These are phyloP conservation scores for Notocelia uddmanniana DNA, from an alignment of 2,888 invertebrate genomes.

Conservation along the genomic window DNA sequence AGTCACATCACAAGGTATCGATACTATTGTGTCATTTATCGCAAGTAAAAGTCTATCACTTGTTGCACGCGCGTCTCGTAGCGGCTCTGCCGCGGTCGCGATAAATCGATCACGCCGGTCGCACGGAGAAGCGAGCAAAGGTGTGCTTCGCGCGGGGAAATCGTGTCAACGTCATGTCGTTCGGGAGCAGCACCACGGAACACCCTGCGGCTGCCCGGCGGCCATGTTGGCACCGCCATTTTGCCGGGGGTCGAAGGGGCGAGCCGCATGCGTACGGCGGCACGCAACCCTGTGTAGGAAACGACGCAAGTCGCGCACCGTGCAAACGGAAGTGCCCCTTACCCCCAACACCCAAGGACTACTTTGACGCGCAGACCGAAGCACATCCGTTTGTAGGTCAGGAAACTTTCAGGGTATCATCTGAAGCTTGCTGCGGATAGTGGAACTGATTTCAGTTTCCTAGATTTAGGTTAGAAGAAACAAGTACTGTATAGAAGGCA, in stretches of 20 bases:
- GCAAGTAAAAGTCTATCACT: conserved; percentile 74
- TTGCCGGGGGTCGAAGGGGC: conserved; percentile 80
- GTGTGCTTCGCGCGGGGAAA: conserved; percentile 72
- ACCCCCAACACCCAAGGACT: conserved; percentile 61
- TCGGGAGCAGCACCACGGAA: conserved; percentile 77
- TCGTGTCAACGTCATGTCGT: conserved; percentile 78
- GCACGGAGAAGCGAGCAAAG: conserved; percentile 72
- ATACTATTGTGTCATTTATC: conserved; percentile 68
- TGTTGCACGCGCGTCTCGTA: conserved; percentile 79
- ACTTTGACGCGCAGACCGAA: conserved; percentile 60
- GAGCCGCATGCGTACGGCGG: conserved; percentile 84
- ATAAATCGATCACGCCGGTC: conserved; percentile 72
- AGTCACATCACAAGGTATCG: conserved; percentile 74
- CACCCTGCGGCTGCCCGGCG: conserved; percentile 84
- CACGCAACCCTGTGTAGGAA: conserved; percentile 73
- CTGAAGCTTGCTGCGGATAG: conserved; percentile 80
- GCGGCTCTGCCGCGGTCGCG: conserved; percentile 62
- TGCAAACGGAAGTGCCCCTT: conserved; percentile 64
- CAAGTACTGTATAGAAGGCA: conserved; percentile 33
- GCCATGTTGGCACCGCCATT: conserved; percentile 86
- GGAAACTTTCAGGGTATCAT: conserved; percentile 70
- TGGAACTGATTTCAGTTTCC: conserved; percentile 76
- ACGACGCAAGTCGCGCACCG: conserved; percentile 70
- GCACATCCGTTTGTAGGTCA: conserved; percentile 82
- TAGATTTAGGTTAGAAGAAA: conserved; percentile 56